Evolutionary conservation across 2,888 invertebrate genomes (phyloP).

Genomic region (Rhyacophila evoluta): DNA sequence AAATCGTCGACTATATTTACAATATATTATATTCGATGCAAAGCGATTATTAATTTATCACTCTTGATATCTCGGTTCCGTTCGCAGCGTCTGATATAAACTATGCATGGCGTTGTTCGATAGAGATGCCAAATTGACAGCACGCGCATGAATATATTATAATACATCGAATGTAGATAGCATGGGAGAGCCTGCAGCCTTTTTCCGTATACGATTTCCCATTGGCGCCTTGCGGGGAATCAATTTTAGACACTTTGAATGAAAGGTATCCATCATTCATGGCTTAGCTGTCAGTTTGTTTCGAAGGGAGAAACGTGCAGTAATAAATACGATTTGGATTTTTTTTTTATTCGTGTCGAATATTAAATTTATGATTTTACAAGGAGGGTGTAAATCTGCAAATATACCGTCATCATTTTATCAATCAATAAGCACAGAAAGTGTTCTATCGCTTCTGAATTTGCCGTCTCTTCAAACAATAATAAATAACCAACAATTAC

Average conservation of each 20-base stretch:
- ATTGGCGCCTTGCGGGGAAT: neutral
- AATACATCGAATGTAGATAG: neutral
- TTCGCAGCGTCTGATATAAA: neutral
- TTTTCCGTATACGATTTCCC: neutral
- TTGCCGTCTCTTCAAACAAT: no score
- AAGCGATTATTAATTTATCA: no score
- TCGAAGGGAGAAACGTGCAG: neutral
- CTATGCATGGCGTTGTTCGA: neutral
- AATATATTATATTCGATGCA: no score
- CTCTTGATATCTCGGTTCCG: neutral
- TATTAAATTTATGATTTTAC: neutral
- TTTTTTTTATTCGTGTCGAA: neutral
- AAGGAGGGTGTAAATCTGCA: no score
- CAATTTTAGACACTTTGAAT: neutral
- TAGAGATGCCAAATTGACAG: neutral
- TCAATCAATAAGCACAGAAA: neutral
- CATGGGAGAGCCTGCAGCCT: neutral
- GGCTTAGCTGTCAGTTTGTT: neutral
- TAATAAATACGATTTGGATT: neutral
- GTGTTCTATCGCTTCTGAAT: neutral
- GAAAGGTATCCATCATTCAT: neutral
- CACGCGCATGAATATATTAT: neutral
- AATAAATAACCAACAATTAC: no score
- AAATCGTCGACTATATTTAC: no score
- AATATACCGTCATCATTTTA: no score